These are phyloP conservation scores for Porites lutea DNA, from an alignment of 64 coral and sea anemone species.

Conservation along the genomic window DNA sequence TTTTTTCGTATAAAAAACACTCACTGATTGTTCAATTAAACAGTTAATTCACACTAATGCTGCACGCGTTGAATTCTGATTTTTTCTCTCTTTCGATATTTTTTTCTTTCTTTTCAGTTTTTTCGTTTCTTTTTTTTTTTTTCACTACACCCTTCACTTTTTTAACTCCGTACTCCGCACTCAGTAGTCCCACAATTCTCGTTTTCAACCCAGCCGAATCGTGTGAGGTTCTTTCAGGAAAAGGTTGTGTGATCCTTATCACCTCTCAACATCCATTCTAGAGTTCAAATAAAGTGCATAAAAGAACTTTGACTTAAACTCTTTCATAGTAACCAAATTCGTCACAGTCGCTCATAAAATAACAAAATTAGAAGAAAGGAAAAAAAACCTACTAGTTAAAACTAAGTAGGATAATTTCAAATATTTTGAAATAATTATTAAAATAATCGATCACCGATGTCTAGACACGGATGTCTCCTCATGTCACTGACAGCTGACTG, in stretches of 20 bases:
- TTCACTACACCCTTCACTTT: too few species aligned
- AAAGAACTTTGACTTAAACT: not conserved
- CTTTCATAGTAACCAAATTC: not conserved
- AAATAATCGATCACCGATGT: not conserved
- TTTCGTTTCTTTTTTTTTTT: too few species aligned
- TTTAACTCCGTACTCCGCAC: too few species aligned
- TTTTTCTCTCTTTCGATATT: too few species aligned
- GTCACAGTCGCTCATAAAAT: not conserved
- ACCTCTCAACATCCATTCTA: not conserved
- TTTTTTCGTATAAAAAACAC: too few species aligned
- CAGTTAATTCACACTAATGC: too few species aligned
- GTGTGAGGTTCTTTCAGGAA: not conserved
- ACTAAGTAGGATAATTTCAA: not conserved
- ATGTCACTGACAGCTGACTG: not conserved
- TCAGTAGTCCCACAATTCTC: too few species aligned
- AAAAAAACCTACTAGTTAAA: not conserved
- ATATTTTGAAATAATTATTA: not conserved
- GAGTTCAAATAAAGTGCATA: not conserved
- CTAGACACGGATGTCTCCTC: not conserved
- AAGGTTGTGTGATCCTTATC: constrained; percentile 5
- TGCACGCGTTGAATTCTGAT: too few species aligned
- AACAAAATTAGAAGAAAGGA: not conserved
- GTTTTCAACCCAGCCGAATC: not conserved
- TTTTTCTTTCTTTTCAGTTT: too few species aligned
- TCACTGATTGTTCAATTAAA: too few species aligned